phyloP scores from a whole-genome alignment of 2,888 invertebrate species.

The Cataglyphis albicans region DNA sequence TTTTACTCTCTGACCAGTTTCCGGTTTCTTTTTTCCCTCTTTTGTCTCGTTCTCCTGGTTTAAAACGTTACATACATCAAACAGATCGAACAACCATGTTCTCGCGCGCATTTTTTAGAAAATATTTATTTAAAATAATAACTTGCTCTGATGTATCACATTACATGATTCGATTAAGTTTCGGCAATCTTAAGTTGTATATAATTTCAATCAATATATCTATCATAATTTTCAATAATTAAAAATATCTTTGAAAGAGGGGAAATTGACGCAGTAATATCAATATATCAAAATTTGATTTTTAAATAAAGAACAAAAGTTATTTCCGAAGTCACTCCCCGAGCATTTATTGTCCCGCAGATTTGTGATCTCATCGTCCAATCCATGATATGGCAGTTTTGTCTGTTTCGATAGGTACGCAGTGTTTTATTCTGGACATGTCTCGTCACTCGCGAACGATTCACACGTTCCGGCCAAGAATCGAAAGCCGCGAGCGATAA shows the following conservation, averaged over 20 bases:
- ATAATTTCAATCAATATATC: not conserved
- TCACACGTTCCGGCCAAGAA: slow-evolving; percentile 49
- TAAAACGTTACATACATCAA: slow-evolving; percentile 22
- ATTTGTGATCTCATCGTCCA: slow-evolving; percentile 7
- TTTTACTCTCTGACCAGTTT: slow-evolving; percentile 43
- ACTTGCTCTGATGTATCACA: not conserved
- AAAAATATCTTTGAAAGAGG: not conserved
- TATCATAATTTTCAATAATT: not conserved
- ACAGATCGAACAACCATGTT: not conserved
- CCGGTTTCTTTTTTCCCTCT: slow-evolving; percentile 25
- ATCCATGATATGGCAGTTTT: slow-evolving; percentile 29
- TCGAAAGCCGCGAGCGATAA: slow-evolving; percentile 52
- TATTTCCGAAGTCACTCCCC: slow-evolving; percentile 16
- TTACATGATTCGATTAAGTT: not conserved
- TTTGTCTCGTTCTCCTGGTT: not conserved
- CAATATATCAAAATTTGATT: not conserved
- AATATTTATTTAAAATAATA: slow-evolving; percentile 2
- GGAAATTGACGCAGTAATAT: not conserved
- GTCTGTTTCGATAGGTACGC: slow-evolving; percentile 31
- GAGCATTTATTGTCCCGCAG: slow-evolving; percentile 13
- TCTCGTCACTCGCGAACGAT: slow-evolving; percentile 50
- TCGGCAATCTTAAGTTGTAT: not conserved
- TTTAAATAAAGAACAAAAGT: slow-evolving; percentile 20
- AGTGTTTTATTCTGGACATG: slow-evolving; percentile 41
- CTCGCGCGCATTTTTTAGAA: not conserved